phyloP scores from a whole-genome alignment of 2,888 invertebrate genomes.

The Homarus gammarus region DNA sequence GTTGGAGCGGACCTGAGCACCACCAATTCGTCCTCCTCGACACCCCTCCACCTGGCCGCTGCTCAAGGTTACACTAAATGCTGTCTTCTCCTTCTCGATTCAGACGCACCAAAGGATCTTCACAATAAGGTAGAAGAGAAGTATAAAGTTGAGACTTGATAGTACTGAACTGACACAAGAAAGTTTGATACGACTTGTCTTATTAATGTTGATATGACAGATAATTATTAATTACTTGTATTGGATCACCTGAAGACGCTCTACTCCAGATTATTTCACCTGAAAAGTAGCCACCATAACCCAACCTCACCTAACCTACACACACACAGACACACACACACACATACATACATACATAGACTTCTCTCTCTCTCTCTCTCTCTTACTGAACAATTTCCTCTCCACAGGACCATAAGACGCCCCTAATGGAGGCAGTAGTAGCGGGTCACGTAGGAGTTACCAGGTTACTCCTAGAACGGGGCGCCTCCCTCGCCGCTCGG shows the following conservation, averaged over 20 bases:
- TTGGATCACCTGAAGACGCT: too few species aligned
- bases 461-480: conserved; percentile 78
- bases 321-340: too few species aligned
- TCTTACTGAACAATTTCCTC: too few species aligned
- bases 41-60: conserved; percentile 79
- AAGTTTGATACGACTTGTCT: too few species aligned
- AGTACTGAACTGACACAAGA: too few species aligned
- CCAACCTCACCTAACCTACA: too few species aligned
- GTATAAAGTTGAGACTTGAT: not conserved
- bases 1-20: conserved; percentile 79
- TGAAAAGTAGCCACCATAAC: too few species aligned
- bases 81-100: conserved; percentile 74
- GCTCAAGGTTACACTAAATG: conserved; percentile 79
- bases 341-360: too few species aligned
- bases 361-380: not conserved
- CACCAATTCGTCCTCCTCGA: conserved; percentile 79
- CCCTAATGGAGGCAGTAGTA: conserved; percentile 79
- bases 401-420: conserved; percentile 75
- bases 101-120: conserved; percentile 71
- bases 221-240: too few species aligned
- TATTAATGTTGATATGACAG: too few species aligned
- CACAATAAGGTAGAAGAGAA: conserved; percentile 74
- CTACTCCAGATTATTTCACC: too few species aligned
- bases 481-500: conserved; percentile 78
- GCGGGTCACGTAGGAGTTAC: conserved; percentile 79